Evolutionary conservation across 2,888 invertebrate genomes (phyloP).

Genomic region (Camptogramma bilineatum): DNA sequence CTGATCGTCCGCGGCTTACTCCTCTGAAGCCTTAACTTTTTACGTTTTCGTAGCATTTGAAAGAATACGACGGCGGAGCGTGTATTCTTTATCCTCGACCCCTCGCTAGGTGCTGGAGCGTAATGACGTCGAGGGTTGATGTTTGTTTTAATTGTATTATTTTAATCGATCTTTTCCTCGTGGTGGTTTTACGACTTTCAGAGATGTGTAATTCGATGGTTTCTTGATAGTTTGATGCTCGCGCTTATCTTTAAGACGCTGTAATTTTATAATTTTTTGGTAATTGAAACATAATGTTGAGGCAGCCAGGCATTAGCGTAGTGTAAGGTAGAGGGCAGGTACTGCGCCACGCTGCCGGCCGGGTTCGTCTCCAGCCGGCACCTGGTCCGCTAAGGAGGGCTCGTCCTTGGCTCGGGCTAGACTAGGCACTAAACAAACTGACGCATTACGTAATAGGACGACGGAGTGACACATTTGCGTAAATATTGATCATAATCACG

Average conservation of each 20-base stretch:
- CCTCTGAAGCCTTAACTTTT: slow-evolving; percentile 58
- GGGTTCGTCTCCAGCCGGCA: slow-evolving; percentile 30
- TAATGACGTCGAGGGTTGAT: slow-evolving; percentile 54
- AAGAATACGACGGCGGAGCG: slow-evolving; percentile 54
- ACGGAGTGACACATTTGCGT: slow-evolving; percentile 72
- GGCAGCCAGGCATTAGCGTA: slow-evolving; percentile 34
- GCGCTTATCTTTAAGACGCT: slow-evolving; percentile 26
- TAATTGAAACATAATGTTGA: slow-evolving; percentile 42
- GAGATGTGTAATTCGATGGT: slow-evolving; percentile 22
- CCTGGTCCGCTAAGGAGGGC: slow-evolving; percentile 22
- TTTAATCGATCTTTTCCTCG: slow-evolving; percentile 48
- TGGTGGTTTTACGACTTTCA: slow-evolving; percentile 24
- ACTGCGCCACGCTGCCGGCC: slow-evolving; percentile 20
- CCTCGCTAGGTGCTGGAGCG: slow-evolving; percentile 51
- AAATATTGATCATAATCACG: slow-evolving; percentile 80
- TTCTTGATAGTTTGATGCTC: slow-evolving; percentile 26
- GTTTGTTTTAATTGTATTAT: slow-evolving; percentile 58
- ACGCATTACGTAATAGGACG: slow-evolving; percentile 72
- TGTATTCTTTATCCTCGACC: slow-evolving; percentile 58
- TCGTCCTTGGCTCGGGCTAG: slow-evolving; percentile 28
- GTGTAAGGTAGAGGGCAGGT: slow-evolving; percentile 6
- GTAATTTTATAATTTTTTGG: slow-evolving; percentile 22
- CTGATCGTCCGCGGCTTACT: slow-evolving; percentile 62
- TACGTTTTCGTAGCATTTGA: slow-evolving; percentile 60
- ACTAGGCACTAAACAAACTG: slow-evolving; percentile 56